Evolutionary conservation across 2,113 vertebrate genomes (phyloP), one percentile per base, ranked within the genome.

Genomic region (Macrotus californicus): DNA sequence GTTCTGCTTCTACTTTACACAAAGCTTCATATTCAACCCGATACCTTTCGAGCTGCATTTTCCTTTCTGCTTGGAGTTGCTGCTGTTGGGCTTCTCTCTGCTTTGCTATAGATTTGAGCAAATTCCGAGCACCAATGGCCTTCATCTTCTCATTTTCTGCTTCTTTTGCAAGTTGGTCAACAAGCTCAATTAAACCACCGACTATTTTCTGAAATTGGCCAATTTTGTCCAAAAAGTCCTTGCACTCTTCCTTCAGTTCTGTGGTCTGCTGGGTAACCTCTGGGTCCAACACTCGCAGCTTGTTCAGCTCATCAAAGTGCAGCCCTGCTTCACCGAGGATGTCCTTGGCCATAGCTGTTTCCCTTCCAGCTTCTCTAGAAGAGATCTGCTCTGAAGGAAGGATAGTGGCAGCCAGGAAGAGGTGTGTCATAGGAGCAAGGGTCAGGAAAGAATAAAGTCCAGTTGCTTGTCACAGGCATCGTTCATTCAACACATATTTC

Each of bases 141-240:
- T 99, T 99, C 99, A 99, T 99, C 98, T 99, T 99, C 95, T 99
- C 99, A 0, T 98, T 99, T 95, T 99, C 99, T 0, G 99, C 99
- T 96, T 99, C 99, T 98, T 99, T 99, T 34, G 99, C 99, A 93
- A 99, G 97, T 26, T 99, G 99, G 95, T 99, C 99, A 41, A 99
- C 99, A 54, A 99, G 98, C 43, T 99, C 99, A 16, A 99, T 99
- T 31, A 99, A 98, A 93, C 98, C 98, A 31, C 99, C 99, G 39
- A 99, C 99, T 94, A 99, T 99, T 97, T 99, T 99, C 96, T 99
- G 99, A 97, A 99, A 99, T 89, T 99, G 99, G 9, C 97, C 99
- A 26, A 99, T 99, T 98, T 99, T 99, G 96, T 99, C 99, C 86
- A 99, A 99, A 98, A 99, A 99, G 26, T 99, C 99, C 95, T 98